Base-by-base conservation (phyloP, 1,140 invertebrate species). In the Camponotus pennsylvanicus region DNA sequence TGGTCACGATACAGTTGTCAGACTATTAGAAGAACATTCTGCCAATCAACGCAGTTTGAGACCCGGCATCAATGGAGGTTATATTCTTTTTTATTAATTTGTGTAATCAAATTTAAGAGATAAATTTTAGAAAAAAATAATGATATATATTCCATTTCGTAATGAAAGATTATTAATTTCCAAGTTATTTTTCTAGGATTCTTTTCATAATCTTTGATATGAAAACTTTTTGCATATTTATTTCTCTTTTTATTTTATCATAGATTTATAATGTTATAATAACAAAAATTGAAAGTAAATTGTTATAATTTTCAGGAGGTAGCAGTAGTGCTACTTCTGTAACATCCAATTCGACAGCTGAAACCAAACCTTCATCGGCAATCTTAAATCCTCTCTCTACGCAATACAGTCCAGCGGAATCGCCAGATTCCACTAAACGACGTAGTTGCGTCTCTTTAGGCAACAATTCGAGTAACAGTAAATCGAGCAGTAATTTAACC, bases 391-490 rank as follows among this genome's bases (percentile, higher is more conserved):
- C 95, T 13, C 92, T 95, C 13, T 95, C 93, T 8, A 95, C 94
- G 3, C 95, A 95, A 75, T 95, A 95, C 66, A 95, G 95, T 80
- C 94, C 95, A 11, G 94, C 95, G 0, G 96, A 97, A 87, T 97
- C 97, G 0, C 96, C 97, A 0, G 96, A 97, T 90, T 97, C 96
- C 27, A 97, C 96, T 77, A 97, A 96, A 85, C 94, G 97, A 82
- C 95, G 97, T 79, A 98, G 97, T n/a, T 96, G 97, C 92, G 96
- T 97, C 34, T 98, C 97, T 0, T 88, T 96, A n/a, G 96, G 96
- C 7, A 97, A 97, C 91, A 96, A 97, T 93, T 97, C 97, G 11
- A 96, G 96, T 59, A 97, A 97, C 67, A 97, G 96, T 69, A 97
- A 97, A 92, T 97, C 97, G 0, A 97, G 97, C 80, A 97, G 96